Base-by-base conservation (phyloP, 2,888 invertebrate species). In the Lamellibrachia columna region DNA sequence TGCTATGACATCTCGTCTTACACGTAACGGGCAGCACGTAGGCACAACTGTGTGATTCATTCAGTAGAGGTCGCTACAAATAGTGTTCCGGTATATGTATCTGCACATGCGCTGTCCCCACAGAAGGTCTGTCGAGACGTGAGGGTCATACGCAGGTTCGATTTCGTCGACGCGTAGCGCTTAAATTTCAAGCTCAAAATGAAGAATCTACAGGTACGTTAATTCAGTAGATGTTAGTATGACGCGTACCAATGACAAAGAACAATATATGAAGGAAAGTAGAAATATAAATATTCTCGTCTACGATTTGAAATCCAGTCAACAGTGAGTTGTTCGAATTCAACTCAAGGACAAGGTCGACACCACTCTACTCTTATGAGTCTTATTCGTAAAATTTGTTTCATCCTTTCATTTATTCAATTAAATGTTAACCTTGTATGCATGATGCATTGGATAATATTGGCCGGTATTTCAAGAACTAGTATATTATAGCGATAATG, bases 321-420 rank as follows among this genome's bases (percentile, higher is more conserved):
- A 40, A 40, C 40, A 40, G 55, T 55, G 75, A 75, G 75, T 75
- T 22, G 22, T 75, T n/a, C 3, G n/a, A 75, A 75, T 75, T 75
- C 75, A 75, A 75, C 22, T 75, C 75, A 75, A 75, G 75, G 75
- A n/a, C 75, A 75, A 75, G 75, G 75, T 75, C 75, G 75, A 75
- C 75, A 75, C n/a, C 75, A 75, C 75, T 75, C 75, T 75, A 55
- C 9, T 55, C 9, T 22, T 22, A 3, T 60, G 11, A 15, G 22
- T 15, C 60, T 4, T 15, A 75, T 6, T 22, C 15, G 22, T 22
- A n/a, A 75, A 75, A 75, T 6, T n/a, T 0, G 0, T 6, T 15
- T 22, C 15, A 75, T 4, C 22, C 3, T 75, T 15, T 2, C 75
- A 75, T 75, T 75, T 6, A 22, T 75, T 75, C 75, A 75, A 6